These are phyloP conservation scores for Ephestia elutella DNA, from an alignment of 1,140 invertebrate genomes.

Conservation along the genomic window DNA sequence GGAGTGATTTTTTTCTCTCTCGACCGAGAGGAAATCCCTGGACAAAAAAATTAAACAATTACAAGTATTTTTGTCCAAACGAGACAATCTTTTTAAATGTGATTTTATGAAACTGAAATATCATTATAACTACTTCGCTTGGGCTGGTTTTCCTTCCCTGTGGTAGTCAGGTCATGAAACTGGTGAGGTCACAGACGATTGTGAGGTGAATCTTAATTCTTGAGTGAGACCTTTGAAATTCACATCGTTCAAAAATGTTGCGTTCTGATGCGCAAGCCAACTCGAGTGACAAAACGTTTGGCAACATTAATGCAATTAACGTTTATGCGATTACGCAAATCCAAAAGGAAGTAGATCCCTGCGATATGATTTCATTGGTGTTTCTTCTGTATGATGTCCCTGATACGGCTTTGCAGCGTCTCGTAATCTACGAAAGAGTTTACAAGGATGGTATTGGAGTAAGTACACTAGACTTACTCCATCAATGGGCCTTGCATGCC, in stretches of 20 bases:
- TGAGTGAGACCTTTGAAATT: too few relatives aligned
- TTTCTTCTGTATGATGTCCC: conserved; percentile 60
- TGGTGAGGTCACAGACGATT: too few relatives aligned
- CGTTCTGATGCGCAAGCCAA: conserved; percentile 27
- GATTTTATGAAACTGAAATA: too few relatives aligned
- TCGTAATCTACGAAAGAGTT: conserved; percentile 50
- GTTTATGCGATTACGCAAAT: conserved; percentile 44
- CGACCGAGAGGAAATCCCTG: too few relatives aligned
- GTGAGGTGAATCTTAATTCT: too few relatives aligned
- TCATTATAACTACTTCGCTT: too few relatives aligned
- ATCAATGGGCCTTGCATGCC: conserved; percentile 50
- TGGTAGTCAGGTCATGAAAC: too few relatives aligned
- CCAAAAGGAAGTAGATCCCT: conserved; percentile 53
- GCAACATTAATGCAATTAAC: conserved; percentile 24
- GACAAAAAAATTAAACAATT: too few relatives aligned
- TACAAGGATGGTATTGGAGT: conserved; percentile 31
- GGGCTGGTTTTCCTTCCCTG: too few relatives aligned
- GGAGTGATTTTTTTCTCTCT: too few relatives aligned
- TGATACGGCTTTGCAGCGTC: conserved; percentile 54
- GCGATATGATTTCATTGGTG: conserved; percentile 57
- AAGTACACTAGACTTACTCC: conserved; percentile 49
- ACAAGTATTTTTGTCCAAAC: too few relatives aligned
- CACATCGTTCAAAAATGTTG: conserved; percentile 27
- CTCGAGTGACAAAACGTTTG: neutral
- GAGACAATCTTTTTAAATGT: too few relatives aligned